Base-by-base conservation (phyloP, 2,888 invertebrate genomes). In the Drosophila basisetae region DNA sequence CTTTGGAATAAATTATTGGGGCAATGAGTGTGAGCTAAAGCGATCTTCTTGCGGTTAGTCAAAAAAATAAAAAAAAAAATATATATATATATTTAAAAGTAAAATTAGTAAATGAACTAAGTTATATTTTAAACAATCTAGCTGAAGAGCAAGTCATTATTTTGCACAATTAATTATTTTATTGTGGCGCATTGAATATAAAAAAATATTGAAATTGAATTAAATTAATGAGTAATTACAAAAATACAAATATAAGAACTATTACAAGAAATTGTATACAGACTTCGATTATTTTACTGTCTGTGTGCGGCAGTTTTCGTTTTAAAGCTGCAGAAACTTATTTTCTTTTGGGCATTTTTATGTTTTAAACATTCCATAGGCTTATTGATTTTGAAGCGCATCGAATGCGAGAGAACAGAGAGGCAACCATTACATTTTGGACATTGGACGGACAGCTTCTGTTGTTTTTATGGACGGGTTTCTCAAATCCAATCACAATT, bases 311-410 rank as follows among this genome's bases (percentile, higher is more conserved):
- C 4, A n/a, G 16, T 61, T 16, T 59, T 54, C 25, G 53, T 22
- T 7, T 73, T 65, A 66, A 73, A 73, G 56, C 52, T 30, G 10
- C 10, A 33, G 10, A 28, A 25, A 75, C 28, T 49, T 6, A 50
- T 41, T 41, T 59, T 43, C 35, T 64, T 64, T 64, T 80, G 73
- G 61, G 39, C 50, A 73, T 63, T 88, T 78, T 78, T 65, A 87
- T 78, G 70, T 73, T 91, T 78, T 82, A 76, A 88, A 65, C 73
- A 71, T 75, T 91, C 71, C 65, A 76, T 89, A 77, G 88, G 79
- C 82, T 87, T 89, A 89, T 85, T 85, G 85, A 84, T 89, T 85
- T 70, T 79, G 76, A 81, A 79, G 71, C 59, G 58, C 75, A 70
- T 70, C 76, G 59, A 69, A 67, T 73, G 72, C 79, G 69, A 82